These are phyloP conservation scores for Temnothorax nylanderi DNA, from an alignment of 1,140 invertebrate species.

Conservation along the genomic window DNA sequence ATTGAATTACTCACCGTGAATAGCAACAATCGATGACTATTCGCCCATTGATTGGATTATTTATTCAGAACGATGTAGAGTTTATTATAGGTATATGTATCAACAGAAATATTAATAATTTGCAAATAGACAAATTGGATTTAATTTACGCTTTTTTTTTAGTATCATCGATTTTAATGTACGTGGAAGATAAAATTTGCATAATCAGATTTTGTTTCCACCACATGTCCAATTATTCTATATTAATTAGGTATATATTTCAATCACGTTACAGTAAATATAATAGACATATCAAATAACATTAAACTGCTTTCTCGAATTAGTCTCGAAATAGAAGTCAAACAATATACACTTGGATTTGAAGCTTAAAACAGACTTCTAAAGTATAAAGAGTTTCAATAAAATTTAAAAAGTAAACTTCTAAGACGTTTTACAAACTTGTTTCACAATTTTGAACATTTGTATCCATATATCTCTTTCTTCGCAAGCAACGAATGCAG, in stretches of 20 bases:
- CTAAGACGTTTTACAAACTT: neutral
- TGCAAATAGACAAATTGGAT: neutral
- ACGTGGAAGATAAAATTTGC: neutral
- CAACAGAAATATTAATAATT: neutral
- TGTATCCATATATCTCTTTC: neutral
- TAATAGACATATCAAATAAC: neutral
- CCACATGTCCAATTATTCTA: neutral
- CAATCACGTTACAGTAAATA: neutral
- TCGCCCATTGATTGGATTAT: slow-evolving; percentile 21
- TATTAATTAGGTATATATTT: neutral
- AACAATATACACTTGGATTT: neutral
- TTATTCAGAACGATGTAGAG: slow-evolving; percentile 7
- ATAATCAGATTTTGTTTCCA: neutral
- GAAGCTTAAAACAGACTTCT: too few relatives aligned
- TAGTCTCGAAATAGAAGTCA: neutral
- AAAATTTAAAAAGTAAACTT: too few relatives aligned
- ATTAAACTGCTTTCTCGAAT: neutral
- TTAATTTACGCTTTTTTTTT: neutral
- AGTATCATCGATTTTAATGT: neutral
- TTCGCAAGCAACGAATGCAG: neutral
- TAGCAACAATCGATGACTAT: slow-evolving; percentile 12
- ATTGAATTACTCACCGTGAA: slow-evolving; percentile 29
- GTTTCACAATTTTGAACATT: neutral
- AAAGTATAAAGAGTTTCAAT: too few relatives aligned
- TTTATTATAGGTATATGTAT: neutral